phyloP scores from a whole-genome alignment of 2,797 vertebrate species.

The Parauchenoglanis punctatus region DNA sequence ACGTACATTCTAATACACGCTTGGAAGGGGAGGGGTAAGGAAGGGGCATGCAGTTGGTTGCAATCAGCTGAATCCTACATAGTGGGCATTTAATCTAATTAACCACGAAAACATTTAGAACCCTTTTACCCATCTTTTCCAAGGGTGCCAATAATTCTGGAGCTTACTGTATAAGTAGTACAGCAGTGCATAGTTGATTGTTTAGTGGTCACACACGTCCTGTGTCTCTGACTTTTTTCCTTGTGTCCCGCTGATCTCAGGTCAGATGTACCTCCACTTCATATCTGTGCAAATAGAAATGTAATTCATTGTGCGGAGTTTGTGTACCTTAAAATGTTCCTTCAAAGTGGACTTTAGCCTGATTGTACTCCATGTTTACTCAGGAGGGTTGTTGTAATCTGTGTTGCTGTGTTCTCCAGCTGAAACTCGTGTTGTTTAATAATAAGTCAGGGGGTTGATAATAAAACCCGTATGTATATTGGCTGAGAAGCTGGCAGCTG shows the following conservation, averaged over 20 bases:
- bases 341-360: neutral
- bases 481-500: conserved; percentile 41
- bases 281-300: neutral
- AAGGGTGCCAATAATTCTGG: neutral
- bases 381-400: neutral
- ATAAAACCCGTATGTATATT: conserved; percentile 1
- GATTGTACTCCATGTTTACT: conserved; percentile 2
- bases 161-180: neutral
- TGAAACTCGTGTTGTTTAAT: neutral
- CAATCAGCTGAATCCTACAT: no score
- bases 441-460: conserved; percentile 22
- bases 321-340: neutral
- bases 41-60: no score
- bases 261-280: neutral
- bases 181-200: neutral
- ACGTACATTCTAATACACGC: no score
- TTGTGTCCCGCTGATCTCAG: neutral
- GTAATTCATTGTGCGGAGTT: neutral
- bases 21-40: no score
- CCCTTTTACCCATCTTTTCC: neutral
- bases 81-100: neutral
- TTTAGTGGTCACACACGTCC: neutral
- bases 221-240: neutral
- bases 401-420: conserved; percentile 16
- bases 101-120: neutral